Evolutionary conservation across 1,140 invertebrate genomes (phyloP).

Genomic region (Anastatus disparis): DNA sequence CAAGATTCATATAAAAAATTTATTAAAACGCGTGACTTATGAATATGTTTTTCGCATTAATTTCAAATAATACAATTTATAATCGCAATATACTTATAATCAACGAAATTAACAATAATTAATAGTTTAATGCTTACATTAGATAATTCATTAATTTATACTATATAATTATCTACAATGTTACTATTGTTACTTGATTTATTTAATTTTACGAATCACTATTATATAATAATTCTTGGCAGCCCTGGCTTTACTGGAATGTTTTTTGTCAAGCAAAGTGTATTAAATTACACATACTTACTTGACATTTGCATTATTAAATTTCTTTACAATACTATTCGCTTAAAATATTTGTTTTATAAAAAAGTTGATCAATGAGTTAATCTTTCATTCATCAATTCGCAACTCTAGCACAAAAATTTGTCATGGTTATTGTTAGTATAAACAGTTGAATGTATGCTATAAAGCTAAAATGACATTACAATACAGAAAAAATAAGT

Average conservation of each 20-base stretch:
- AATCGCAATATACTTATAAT: constrained; percentile 37
- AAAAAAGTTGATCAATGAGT: constrained; percentile 15
- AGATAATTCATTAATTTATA: constrained; percentile 40
- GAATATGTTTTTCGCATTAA: constrained; percentile 36
- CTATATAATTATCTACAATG: constrained; percentile 42
- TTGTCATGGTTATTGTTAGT: constrained; percentile 24
- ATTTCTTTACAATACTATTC: constrained; percentile 48
- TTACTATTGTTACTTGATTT: constrained; percentile 39
- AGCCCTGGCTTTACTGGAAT: constrained; percentile 42
- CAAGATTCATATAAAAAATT: constrained; percentile 49
- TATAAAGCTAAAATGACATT: constrained; percentile 24
- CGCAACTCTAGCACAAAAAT: constrained; percentile 15
- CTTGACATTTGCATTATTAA: constrained; percentile 28
- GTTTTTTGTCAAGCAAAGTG: constrained; percentile 33
- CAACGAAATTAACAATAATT: constrained; percentile 42
- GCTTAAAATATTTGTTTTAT: constrained; percentile 49
- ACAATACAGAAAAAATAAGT: constrained; percentile 19
- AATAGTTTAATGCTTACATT: constrained; percentile 38
- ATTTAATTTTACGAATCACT: constrained; percentile 36
- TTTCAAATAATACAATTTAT: constrained; percentile 42
- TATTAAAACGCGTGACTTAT: constrained; percentile 43
- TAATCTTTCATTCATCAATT: constrained; percentile 24
- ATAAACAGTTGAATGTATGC: background rate
- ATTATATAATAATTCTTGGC: constrained; percentile 42
- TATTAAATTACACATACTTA: constrained; percentile 34